phyloP scores from a whole-genome alignment of 2,113 vertebrate species.

The Panthera uncia region DNA sequence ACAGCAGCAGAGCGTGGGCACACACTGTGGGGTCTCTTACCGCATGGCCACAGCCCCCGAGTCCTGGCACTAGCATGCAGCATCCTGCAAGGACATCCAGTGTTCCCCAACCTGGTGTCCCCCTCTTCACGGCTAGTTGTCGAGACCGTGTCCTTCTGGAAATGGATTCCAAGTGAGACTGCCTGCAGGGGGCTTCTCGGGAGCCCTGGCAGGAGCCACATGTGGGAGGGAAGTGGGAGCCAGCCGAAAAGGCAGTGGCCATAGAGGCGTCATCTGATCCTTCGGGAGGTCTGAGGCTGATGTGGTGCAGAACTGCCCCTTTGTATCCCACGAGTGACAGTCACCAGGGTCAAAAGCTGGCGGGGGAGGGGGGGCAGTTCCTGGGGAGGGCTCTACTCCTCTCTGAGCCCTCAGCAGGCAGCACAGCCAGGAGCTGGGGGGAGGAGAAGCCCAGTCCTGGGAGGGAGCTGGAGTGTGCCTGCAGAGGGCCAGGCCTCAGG shows the following conservation, averaged over 20 bases:
- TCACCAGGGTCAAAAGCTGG: not conserved
- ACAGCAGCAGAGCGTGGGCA: not conserved
- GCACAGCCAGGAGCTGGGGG: not conserved
- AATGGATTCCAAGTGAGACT: no score
- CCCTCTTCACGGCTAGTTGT: not conserved
- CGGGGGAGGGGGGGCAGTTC: not conserved
- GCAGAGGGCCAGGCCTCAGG: not conserved
- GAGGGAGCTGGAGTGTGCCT: not conserved
- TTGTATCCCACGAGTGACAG: not conserved
- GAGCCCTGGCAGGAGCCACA: not conserved
- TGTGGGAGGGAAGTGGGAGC: not conserved
- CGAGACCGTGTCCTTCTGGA: not conserved
- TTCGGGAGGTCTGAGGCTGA: not conserved
- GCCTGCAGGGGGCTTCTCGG: no score
- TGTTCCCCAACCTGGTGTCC: not conserved
- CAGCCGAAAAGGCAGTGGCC: not conserved
- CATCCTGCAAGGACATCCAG: not conserved
- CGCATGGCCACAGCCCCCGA: accelerated
- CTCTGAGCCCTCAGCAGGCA: not conserved
- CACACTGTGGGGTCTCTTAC: not conserved
- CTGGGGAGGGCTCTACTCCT: not conserved
- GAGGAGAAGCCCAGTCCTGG: not conserved
- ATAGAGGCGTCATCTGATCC: not conserved
- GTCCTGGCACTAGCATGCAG: not conserved
- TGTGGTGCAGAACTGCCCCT: not conserved